A percentile compares a stretch with the other conserved stretches of the same genome.
phyloP scores from a whole-genome alignment of 2,113 vertebrate genomes.

The Clarias magur region DNA sequence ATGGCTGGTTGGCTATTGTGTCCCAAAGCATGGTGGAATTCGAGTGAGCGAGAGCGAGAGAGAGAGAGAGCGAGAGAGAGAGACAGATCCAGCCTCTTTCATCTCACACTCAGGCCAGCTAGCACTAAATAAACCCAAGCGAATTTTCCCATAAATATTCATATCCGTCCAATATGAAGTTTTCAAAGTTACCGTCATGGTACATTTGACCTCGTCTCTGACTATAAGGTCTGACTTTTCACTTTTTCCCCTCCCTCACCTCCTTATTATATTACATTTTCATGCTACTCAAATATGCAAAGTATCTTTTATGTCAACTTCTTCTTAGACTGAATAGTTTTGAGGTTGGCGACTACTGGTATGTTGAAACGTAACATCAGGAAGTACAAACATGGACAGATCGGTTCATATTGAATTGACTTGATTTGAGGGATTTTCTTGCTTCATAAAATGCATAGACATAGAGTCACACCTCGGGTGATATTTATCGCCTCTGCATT shows the following conservation, averaged over 20 bases:
- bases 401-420: not conserved
- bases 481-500: too few relatives aligned
- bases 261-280: not conserved
- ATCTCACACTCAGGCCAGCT: constrained; percentile 66
- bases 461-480: not conserved
- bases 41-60: constrained; percentile 59
- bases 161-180: constrained; percentile 66
- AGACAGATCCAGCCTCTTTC: constrained; percentile 64
- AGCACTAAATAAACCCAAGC: constrained; percentile 58
- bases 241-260: not conserved
- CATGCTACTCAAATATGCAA: not conserved
- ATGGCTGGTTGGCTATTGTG: constrained; percentile 88
- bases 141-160: constrained; percentile 76
- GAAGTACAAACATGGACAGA: not conserved
- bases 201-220: constrained; percentile 44
- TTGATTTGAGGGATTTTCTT: not conserved
- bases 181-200: constrained; percentile 74
- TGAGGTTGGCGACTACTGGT: not conserved
- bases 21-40: constrained; percentile 72
- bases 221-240: not conserved
- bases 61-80: constrained; percentile 59
- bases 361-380: not conserved
- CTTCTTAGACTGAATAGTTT: not conserved
- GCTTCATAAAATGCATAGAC: not conserved
- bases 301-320: not conserved